Conservation (phyloP, 2,797 vertebrate species). For the Phataginus tetradactyla region DNA sequence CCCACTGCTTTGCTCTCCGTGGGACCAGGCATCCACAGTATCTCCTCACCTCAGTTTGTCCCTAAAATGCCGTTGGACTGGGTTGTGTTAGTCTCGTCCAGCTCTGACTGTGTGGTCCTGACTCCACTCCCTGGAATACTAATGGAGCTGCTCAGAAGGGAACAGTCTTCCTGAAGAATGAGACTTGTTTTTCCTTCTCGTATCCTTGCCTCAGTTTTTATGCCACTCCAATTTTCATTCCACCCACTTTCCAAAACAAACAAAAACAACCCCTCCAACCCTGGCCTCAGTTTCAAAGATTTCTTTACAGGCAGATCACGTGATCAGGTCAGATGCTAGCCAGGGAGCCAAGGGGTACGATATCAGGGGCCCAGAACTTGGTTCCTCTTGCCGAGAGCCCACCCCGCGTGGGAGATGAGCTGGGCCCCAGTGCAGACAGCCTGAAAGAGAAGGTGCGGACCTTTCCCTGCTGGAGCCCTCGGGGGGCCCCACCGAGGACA, state of each 20-base stretch:
- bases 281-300: not conserved
- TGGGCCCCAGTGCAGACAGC: not conserved
- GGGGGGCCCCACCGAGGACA: accelerated
- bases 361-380: not conserved
- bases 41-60: not conserved
- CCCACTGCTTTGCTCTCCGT: not conserved
- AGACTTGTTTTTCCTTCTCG: constrained; percentile 54
- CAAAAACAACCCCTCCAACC: not conserved
- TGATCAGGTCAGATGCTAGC: not conserved
- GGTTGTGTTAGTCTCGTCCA: not conserved
- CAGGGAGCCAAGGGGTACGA: not conserved
- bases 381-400: not conserved
- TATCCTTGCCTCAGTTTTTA: constrained; percentile 49
- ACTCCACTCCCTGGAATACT: constrained; percentile 57
- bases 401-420: constrained; percentile 58
- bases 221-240: constrained; percentile 59
- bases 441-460: accelerated
- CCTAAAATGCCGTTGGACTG: not conserved
- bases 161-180: constrained; percentile 42
- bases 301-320: not conserved
- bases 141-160: constrained; percentile 38
- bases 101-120: constrained; percentile 66
- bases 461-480: constrained; percentile 11
- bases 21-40: accelerated
- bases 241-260: constrained; percentile 58